Percentiles rank a stretch among this genome's conserved stretches.
Conservation (phyloP, 2,888 invertebrate genomes). For the Arrhopalites spinosus region DNA sequence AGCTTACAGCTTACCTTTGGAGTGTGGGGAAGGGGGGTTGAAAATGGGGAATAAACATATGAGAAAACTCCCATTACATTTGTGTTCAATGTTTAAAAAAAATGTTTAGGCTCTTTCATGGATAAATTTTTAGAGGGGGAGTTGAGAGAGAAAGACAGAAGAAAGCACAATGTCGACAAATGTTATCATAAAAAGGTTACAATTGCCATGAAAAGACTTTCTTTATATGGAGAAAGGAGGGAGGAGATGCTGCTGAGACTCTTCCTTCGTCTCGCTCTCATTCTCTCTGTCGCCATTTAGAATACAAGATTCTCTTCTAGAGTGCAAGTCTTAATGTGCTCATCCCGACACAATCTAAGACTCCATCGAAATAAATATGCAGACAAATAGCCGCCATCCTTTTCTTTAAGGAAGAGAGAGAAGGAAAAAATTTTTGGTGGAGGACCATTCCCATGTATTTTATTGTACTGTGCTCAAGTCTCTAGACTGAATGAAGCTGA, state of each 20-base stretch:
- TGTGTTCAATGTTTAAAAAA: neutral
- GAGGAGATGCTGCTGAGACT: no score
- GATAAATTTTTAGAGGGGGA: neutral
- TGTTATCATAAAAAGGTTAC: constrained; percentile 6
- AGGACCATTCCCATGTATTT: constrained; percentile 31
- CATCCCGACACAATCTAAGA: constrained; percentile 12
- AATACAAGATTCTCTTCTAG: neutral
- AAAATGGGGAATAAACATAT: neutral
- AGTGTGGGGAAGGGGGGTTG: neutral
- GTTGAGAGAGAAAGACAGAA: neutral
- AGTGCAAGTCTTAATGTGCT: neutral
- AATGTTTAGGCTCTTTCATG: neutral
- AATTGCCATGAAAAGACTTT: neutral
- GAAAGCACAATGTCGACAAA: neutral
- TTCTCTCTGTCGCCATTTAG: no score
- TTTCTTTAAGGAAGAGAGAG: neutral
- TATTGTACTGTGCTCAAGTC: constrained; percentile 17
- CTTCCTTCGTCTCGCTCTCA: no score
- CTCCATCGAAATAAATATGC: constrained; percentile 15
- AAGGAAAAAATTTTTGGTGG: constrained; percentile 30
- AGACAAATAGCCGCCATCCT: constrained; percentile 3
- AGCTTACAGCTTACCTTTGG: no score
- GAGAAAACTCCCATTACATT: neutral
- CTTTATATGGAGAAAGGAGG: no score
- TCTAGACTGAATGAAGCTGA: constrained; percentile 2